These are phyloP conservation scores for Micronycteris hirsuta DNA, from an alignment of 2,113 vertebrate species.

Conservation along the genomic window DNA sequence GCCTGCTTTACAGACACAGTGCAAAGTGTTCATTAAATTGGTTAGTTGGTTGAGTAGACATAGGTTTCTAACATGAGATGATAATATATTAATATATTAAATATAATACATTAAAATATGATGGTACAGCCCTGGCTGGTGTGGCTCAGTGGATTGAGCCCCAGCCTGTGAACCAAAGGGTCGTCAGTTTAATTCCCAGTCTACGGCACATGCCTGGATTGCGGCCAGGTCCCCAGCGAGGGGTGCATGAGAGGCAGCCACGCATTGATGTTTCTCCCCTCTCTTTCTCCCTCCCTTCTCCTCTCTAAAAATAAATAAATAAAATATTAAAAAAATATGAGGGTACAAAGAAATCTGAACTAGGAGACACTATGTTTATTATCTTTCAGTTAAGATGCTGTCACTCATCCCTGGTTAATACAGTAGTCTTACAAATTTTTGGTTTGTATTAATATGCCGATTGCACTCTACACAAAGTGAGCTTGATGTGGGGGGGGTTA, in stretches of 20 bases:
- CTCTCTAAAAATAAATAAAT: no score
- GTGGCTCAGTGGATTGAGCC: no score
- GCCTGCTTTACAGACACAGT: background rate
- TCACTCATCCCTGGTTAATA: constrained; percentile 7
- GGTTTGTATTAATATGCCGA: background rate
- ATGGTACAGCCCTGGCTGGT: background rate
- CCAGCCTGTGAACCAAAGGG: no score
- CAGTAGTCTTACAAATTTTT: background rate
- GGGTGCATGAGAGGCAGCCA: no score
- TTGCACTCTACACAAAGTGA: background rate
- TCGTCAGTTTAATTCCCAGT: no score
- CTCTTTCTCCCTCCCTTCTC: no score
- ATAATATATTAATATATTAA: constrained; percentile 23
- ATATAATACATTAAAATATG: background rate
- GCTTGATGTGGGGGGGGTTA: background rate
- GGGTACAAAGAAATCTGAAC: background rate
- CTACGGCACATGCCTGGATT: no score
- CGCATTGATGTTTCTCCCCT: no score
- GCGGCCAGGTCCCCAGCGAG: no score
- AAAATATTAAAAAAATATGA: background rate
- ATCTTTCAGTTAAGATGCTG: background rate
- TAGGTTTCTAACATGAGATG: background rate
- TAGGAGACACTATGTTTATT: background rate
- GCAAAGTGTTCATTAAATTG: background rate
- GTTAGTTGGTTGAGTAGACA: background rate